Percentiles rank a stretch among this genome's conserved stretches.
Evolutionary conservation across 2,797 vertebrate genomes (phyloP).

Genomic region (Vultur gryphus): DNA sequence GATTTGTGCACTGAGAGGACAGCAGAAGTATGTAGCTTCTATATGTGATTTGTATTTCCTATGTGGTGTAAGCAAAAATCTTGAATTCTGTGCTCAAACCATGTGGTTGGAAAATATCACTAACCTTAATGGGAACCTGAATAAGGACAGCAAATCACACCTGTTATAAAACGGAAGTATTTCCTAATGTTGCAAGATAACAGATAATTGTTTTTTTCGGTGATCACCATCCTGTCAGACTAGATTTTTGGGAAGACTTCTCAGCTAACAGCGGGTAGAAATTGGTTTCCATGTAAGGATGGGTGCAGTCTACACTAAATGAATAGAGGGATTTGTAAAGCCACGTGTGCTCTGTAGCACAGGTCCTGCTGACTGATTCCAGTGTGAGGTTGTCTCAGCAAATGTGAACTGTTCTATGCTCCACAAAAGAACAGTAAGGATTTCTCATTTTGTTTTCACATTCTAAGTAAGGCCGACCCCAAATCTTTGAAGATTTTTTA

Average conservation of each 20-base stretch:
- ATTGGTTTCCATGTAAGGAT: neutral
- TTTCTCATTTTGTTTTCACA: neutral
- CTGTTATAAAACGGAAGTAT: neutral
- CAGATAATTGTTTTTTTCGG: neutral
- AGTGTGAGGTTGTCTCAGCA: neutral
- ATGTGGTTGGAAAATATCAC: neutral
- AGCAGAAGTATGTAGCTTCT: neutral
- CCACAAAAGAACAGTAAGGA: neutral
- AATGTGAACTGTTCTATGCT: neutral
- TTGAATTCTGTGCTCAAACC: neutral
- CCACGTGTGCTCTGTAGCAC: neutral
- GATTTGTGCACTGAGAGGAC: neutral
- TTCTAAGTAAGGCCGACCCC: neutral
- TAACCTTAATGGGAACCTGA: neutral
- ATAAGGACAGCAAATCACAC: neutral
- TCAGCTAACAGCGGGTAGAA: neutral
- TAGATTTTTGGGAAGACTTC: neutral
- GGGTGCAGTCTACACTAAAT: neutral
- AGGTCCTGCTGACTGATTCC: neutral
- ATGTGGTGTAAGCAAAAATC: neutral
- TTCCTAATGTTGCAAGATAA: neutral
- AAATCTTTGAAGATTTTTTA: neutral
- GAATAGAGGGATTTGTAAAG: neutral
- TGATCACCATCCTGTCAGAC: neutral
- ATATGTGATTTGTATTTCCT: neutral